These are phyloP conservation scores for Dipodomys ordii DNA, from an alignment of 2,113 vertebrate genomes.

Conservation along the genomic window DNA sequence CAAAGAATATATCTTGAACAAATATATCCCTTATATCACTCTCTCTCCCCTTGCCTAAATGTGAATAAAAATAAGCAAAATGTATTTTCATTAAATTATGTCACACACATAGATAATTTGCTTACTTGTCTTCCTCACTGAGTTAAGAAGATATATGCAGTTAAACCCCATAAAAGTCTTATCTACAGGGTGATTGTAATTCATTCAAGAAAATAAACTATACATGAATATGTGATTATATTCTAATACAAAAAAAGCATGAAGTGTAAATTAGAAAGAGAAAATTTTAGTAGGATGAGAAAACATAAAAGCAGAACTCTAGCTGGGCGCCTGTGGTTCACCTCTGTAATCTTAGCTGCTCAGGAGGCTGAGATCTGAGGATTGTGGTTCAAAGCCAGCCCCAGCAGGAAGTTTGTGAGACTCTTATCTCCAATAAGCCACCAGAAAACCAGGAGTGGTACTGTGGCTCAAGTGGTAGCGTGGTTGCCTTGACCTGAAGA, in stretches of 20 bases:
- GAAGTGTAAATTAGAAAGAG: neutral
- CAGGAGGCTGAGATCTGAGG: no score
- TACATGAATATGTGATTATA: neutral
- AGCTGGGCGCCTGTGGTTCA: neutral
- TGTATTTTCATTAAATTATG: neutral
- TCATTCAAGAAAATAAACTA: conserved; percentile 19
- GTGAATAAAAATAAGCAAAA: neutral
- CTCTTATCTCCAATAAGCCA: no score
- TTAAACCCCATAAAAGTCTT: neutral
- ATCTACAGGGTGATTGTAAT: neutral
- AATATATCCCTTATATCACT: no score
- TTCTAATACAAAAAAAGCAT: neutral
- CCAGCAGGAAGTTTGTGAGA: no score
- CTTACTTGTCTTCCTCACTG: neutral
- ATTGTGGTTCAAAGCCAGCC: no score
- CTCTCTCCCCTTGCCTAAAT: neutral
- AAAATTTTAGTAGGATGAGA: neutral
- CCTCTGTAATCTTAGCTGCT: no score
- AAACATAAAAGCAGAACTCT: neutral
- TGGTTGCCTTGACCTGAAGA: no score
- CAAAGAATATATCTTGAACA: no score
- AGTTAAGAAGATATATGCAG: neutral
- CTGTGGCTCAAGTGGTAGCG: no score
- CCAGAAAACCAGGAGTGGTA: no score
- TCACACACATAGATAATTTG: neutral